A percentile compares a stretch with the other conserved stretches of the same genome.
These are phyloP conservation scores for Eupeodes luniger DNA, from an alignment of 2,888 invertebrate genomes.

Conservation along the genomic window DNA sequence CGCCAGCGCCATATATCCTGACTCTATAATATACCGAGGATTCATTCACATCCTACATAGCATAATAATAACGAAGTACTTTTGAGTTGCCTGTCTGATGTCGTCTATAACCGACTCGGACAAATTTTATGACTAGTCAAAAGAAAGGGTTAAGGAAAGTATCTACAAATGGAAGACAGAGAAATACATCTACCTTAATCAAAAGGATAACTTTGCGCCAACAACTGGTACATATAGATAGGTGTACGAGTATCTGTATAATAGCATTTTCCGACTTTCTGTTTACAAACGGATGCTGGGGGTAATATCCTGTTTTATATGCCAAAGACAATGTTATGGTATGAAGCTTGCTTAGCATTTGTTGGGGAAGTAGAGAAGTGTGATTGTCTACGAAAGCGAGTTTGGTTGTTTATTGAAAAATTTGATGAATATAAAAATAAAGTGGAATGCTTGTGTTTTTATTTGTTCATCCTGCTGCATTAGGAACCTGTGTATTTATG, in stretches of 20 bases:
- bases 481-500: constrained; percentile 13
- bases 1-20: neutral
- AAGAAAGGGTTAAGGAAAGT: constrained; percentile 16
- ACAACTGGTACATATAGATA: constrained; percentile 23
- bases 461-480: constrained; percentile 15
- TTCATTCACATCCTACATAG: neutral
- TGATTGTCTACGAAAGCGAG: constrained; percentile 19
- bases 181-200: constrained; percentile 25
- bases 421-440: constrained; percentile 66
- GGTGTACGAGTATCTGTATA: neutral
- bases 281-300: constrained; percentile 16
- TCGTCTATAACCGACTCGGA: constrained; percentile 18
- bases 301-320: constrained; percentile 50
- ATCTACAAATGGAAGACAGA: neutral
- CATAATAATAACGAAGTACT: constrained; percentile 31
- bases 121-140: constrained; percentile 29
- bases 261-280: constrained; percentile 45
- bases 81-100: constrained; percentile 58
- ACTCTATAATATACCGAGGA: neutral
- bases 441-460: constrained; percentile 45
- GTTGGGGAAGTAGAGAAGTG: neutral
- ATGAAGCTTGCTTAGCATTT: neutral
- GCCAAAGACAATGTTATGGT: constrained; percentile 13
- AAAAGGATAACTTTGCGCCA: constrained; percentile 39
- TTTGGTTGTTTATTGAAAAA: constrained; percentile 68